phyloP scores from a whole-genome alignment of 2,888 invertebrate genomes.

The Hyposoter didymator region DNA sequence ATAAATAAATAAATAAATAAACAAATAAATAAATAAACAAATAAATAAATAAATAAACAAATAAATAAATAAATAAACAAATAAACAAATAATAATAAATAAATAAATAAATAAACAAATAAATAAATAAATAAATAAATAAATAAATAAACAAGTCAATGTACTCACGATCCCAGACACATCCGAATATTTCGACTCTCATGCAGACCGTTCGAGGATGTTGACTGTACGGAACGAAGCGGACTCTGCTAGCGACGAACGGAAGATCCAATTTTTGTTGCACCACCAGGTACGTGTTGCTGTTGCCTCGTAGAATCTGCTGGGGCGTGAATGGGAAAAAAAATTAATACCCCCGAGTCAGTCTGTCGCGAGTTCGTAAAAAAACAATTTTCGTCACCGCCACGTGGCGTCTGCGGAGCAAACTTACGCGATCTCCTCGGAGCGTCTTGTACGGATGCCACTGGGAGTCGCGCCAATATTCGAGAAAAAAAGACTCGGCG shows the following conservation, averaged over 20 bases:
- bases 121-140: no score
- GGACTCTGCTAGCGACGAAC: conserved; percentile 93
- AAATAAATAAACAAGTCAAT: background rate
- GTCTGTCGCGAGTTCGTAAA: no score
- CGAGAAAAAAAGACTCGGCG: conserved; percentile 92
- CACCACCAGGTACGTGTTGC: conserved; percentile 90
- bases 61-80: no score
- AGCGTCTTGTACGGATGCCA: conserved; percentile 94
- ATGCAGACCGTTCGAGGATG: conserved; percentile 95
- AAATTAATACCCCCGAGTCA: background rate
- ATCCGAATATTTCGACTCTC: conserved; percentile 96
- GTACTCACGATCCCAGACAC: conserved; percentile 90
- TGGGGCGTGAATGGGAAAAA: conserved; percentile 17
- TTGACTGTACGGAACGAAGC: conserved; percentile 95
- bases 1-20: no score
- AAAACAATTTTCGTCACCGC: no score
- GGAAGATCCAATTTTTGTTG: conserved; percentile 91
- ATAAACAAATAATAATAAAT: no score
- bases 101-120: no score
- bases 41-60: no score
- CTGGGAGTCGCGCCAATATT: conserved; percentile 90
- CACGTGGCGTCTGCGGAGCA: background rate
- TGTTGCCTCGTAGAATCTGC: conserved; percentile 91
- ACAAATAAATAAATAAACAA: no score
- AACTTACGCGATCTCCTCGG: conserved; percentile 90